Evolutionary conservation across 2,888 invertebrate species (phyloP).

Genomic region (Cephus runcator): DNA sequence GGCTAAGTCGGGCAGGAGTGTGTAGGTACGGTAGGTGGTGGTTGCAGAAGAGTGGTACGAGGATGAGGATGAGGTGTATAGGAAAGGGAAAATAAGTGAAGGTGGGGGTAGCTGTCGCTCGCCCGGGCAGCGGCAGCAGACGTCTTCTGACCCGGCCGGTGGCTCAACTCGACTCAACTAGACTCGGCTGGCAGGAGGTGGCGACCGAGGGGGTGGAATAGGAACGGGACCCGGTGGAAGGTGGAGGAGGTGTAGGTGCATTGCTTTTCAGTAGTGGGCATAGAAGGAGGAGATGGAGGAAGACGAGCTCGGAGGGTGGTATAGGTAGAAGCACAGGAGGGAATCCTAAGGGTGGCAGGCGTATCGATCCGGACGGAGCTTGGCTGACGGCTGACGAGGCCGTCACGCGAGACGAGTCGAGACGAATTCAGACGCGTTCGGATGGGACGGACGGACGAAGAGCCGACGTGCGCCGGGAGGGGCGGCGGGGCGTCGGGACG

Average conservation of each 20-base stretch:
- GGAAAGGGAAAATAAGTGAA: slow-evolving; percentile 39
- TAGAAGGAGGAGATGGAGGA: slow-evolving; percentile 37
- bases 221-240: slow-evolving; percentile 33
- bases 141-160: slow-evolving; percentile 66
- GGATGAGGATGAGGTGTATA: slow-evolving; percentile 30
- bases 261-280: slow-evolving; percentile 52
- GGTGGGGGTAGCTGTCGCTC: slow-evolving; percentile 63
- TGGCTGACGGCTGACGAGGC: slow-evolving; percentile 66
- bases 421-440: slow-evolving; percentile 47
- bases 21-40: neutral
- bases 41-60: slow-evolving; percentile 36
- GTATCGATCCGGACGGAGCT: slow-evolving; percentile 63
- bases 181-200: slow-evolving; percentile 41
- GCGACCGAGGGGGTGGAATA: slow-evolving; percentile 25
- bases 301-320: slow-evolving; percentile 16
- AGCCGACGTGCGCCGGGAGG: slow-evolving; percentile 24
- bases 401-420: slow-evolving; percentile 66
- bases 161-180: slow-evolving; percentile 63
- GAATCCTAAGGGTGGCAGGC: slow-evolving; percentile 54
- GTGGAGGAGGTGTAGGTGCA: slow-evolving; percentile 53
- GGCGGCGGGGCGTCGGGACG: slow-evolving; percentile 51
- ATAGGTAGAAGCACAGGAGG: slow-evolving; percentile 11
- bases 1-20: slow-evolving; percentile 17
- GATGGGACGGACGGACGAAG: slow-evolving; percentile 21
- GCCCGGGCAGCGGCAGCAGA: slow-evolving; percentile 63